These are phyloP conservation scores for Drosophila anomalata DNA, from an alignment of 2,888 invertebrate genomes.

Conservation along the genomic window DNA sequence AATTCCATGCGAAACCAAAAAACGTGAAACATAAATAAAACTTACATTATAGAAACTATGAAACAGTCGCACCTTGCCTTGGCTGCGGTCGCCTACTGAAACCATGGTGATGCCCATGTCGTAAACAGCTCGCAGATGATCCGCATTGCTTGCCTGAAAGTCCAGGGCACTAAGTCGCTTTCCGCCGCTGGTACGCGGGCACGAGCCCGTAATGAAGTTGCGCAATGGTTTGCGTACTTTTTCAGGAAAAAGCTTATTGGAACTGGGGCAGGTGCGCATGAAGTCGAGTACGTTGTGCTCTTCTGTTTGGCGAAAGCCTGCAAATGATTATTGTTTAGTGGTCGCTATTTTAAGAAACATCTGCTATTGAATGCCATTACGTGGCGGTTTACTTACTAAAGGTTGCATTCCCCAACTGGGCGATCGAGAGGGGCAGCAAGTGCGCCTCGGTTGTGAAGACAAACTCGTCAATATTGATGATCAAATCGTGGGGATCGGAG, in stretches of 20 bases:
- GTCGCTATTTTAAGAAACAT: background rate
- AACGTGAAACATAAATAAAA: conserved; percentile 53
- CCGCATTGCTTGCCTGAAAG: conserved; percentile 92
- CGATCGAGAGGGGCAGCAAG: conserved; percentile 93
- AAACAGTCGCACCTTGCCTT: conserved; percentile 94
- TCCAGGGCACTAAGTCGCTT: conserved; percentile 89
- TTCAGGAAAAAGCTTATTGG: conserved; percentile 92
- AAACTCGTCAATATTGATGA: conserved; percentile 93
- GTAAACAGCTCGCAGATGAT: conserved; percentile 93
- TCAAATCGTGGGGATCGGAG: conserved; percentile 92
- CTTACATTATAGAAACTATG: conserved; percentile 94
- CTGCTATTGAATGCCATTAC: background rate
- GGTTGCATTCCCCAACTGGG: conserved; percentile 86
- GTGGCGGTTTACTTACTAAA: conserved; percentile 80
- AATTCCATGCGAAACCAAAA: conserved; percentile 14
- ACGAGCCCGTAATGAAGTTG: conserved; percentile 92
- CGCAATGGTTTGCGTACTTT: conserved; percentile 92
- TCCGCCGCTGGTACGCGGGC: conserved; percentile 87
- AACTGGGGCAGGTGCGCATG: conserved; percentile 92
- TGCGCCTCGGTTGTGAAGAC: conserved; percentile 98
- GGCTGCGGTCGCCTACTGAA: conserved; percentile 88
- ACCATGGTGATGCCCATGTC: conserved; percentile 98
- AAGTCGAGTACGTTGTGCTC: conserved; percentile 85
- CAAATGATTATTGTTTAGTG: conserved; percentile 26
- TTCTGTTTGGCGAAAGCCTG: conserved; percentile 85